Base-by-base conservation (phyloP, 2,113 vertebrate genomes). In the Caretta caretta region DNA sequence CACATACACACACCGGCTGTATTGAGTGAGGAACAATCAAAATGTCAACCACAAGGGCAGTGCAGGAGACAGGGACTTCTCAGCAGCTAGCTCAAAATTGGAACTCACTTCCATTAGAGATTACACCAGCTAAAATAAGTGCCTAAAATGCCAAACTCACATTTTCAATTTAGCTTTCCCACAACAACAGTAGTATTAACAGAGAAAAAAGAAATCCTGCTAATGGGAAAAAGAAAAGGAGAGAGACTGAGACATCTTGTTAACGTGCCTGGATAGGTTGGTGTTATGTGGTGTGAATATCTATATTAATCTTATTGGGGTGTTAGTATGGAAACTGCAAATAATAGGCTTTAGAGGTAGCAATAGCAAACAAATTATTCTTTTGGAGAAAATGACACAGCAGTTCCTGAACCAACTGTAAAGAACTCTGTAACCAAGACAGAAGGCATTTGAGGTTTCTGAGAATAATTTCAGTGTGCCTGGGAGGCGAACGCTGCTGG, bases 401-500 rank as follows among this genome's bases (percentile, higher is more conserved):
- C 25, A 79, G 93, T 93, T 83, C 4, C 42, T 90, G 88, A 59
- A 16, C 78, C 65, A 87, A 65, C 20, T 13, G 5, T 5, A 92
- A 75, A 62, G 95, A 94, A 65, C 88, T 51, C 57, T 86, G 46
- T 89, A 89, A 92, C 87, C 48, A 69, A 87, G n/a, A 81, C 10
- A 69, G 78, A 76, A 86, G 53, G 72, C 29, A 31, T 13, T 8
- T 20, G 7, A 8, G 62, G 50, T 75, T 54, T 86, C 84, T 86
- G 9, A 54, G 50, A 25, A 69, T 84, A 59, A 59, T 76, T 87
- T 94, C 90, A 1, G 0, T 80, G 84, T 86, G 38, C 92, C 94
- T 84, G 69, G 86, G 57, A 93, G 89, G 56, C 92, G 31, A 97
- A 95, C 93, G 48, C 51, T 81, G 7, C 83, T 92, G 57, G 84